Evolutionary conservation across 1,140 invertebrate species (phyloP).

Genomic region (Drosophila sturtevanti): DNA sequence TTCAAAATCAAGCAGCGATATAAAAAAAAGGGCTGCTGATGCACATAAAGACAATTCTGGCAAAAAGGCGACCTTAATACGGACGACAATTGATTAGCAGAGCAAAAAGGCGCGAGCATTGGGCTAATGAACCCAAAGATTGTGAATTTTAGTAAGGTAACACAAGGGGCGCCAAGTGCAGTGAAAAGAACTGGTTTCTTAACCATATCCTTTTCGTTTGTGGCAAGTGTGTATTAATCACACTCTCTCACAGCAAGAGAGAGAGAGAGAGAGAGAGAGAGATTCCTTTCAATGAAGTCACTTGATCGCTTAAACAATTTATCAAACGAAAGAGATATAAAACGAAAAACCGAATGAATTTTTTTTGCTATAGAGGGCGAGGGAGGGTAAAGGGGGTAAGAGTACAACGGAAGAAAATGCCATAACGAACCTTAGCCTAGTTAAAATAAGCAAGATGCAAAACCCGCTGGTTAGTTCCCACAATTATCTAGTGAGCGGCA

Average conservation of each 20-base stretch:
- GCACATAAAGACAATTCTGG: background rate
- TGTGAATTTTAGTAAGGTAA: background rate
- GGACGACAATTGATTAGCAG: conserved; percentile 74
- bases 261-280: background rate
- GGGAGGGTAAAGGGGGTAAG: conserved; percentile 25
- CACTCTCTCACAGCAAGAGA: background rate
- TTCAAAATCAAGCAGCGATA: conserved; percentile 46
- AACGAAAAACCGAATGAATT: conserved; percentile 12
- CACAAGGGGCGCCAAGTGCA: background rate
- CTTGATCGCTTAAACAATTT: conserved; percentile 49
- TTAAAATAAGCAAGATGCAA: conserved; percentile 44
- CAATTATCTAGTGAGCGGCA: conserved; percentile 64
- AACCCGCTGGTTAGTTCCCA: conserved; percentile 78
- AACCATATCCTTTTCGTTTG: background rate
- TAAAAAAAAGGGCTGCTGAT: conserved; percentile 8
- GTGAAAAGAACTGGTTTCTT: background rate
- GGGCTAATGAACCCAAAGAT: conserved; percentile 57
- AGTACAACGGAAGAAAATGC: background rate
- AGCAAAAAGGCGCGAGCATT: conserved; percentile 56
- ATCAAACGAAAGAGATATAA: conserved; percentile 64
- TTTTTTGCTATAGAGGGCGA: background rate
- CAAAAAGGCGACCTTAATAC: conserved; percentile 65
- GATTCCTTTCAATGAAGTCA: conserved; percentile 9
- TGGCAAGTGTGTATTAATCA: conserved; percentile 9
- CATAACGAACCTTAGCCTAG: conserved; percentile 79